Base-by-base conservation (phyloP, 2,113 vertebrate species). In the Carollia perspicillata region DNA sequence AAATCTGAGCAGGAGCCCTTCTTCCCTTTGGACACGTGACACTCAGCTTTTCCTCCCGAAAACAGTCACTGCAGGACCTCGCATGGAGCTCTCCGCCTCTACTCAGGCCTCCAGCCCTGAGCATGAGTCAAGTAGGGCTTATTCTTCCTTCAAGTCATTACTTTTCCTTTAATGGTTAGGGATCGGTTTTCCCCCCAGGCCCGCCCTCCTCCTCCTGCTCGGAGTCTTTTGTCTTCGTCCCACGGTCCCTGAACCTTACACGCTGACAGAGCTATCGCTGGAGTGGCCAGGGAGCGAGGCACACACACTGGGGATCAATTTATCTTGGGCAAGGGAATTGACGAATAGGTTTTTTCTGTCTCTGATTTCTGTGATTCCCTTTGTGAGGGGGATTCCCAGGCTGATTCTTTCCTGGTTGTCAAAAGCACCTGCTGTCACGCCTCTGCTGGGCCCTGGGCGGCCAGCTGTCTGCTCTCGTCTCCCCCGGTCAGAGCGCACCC, bases 341-440 rank as follows among this genome's bases (percentile, higher is more conserved):
- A 95, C 95, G 86, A 95, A 96, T 86, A 95, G 93, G 78, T 51
- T 95, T 92, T 90, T 74, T 79, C 94, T 91, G 89, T 96, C 93
- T 96, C 95, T 90, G 93, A 96, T 92, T 95, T 95, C 95, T 95
- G 58, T 81, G 88, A 96, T 91, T 91, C 83, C 95, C 93, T 92
- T 84, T 49, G 23, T 93, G 17, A 20, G 68, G 58, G 81, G 83
- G 13, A 58, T 84, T 92, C 95, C 89, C 94, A 93, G 94, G 77
- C 95, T 83, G 84, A 77, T 97, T 74, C 78, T 93, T 93, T 92
- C 83, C 91, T 66, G 28, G 96, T 95, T 97, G 96, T 98, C 94
- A 96, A 47, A 92, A 95, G 69, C 96, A 97, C 83, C 91, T 97
- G 94, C 86, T 94, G 49, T 90, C 37, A 33, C 1, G 28, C 71